Conservation (phyloP, 2,888 invertebrate genomes). For the Lasioglossum oenotherae region DNA sequence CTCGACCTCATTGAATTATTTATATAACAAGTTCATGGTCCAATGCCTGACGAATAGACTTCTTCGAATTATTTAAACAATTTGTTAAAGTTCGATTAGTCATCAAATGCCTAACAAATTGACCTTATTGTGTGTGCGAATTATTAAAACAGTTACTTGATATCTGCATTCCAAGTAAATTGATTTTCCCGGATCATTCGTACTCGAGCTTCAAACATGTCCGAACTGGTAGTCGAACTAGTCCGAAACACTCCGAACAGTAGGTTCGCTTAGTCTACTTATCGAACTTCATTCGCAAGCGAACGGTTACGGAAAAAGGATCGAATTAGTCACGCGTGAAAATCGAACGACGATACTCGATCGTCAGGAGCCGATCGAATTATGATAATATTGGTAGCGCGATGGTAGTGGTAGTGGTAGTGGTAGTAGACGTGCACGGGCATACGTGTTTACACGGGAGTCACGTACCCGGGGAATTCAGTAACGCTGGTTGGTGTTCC, state of each 20-base stretch:
- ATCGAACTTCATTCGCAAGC: not conserved
- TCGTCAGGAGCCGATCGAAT: conserved; percentile 18
- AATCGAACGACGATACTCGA: conserved; percentile 23
- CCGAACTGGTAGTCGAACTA: not conserved
- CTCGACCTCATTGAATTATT: not conserved
- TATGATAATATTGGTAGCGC: conserved; percentile 21
- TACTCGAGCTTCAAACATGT: not conserved
- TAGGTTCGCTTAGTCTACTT: not conserved
- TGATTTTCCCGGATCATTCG: not conserved
- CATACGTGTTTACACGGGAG: conserved; percentile 18
- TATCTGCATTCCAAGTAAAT: not conserved
- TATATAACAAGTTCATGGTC: not conserved
- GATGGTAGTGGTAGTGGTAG: not conserved
- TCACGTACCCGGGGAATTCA: not conserved
- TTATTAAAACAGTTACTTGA: not conserved
- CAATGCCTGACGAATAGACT: not conserved
- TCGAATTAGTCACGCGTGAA: conserved; percentile 41
- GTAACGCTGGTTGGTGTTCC: conserved; percentile 4
- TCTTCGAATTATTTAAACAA: not conserved
- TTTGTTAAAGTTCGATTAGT: not conserved
- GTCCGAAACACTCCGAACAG: not conserved
- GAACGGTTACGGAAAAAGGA: not conserved
- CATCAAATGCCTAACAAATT: too few relatives aligned
- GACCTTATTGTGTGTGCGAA: not conserved
- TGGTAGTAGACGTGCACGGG: not conserved